A percentile compares a stretch with the other conserved stretches of the same genome.
Evolutionary conservation across 2,113 vertebrate species (phyloP).

Genomic region (Channa argus): DNA sequence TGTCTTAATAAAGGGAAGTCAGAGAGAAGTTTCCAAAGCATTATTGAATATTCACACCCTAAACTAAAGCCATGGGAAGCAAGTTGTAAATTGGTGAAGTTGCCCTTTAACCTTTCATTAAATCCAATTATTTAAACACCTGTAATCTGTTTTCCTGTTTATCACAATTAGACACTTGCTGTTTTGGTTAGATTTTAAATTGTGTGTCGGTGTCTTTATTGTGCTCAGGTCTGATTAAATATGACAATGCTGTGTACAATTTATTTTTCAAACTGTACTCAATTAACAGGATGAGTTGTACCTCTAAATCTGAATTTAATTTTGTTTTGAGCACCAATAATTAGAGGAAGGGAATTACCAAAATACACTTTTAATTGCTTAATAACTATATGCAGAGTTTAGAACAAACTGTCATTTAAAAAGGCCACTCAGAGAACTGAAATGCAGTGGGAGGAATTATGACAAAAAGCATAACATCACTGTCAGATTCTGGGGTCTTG

Average conservation of each 20-base stretch:
- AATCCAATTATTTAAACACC: neutral
- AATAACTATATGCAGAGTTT: neutral
- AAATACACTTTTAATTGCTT: conserved; percentile 6
- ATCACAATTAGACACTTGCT: neutral
- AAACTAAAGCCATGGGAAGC: no score
- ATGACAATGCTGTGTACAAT: neutral
- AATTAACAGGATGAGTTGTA: neutral
- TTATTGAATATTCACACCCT: no score
- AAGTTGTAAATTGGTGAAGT: no score
- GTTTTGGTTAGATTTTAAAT: conserved; percentile 6
- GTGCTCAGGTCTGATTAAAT: conserved; percentile 4
- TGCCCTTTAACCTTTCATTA: neutral
- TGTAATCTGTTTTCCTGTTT: neutral
- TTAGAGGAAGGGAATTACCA: conserved; percentile 51
- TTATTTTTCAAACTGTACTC: conserved; percentile 15
- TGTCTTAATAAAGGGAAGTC: no score
- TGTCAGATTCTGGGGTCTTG: conserved; percentile 26
- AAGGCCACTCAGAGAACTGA: conserved; percentile 7
- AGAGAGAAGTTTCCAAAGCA: no score
- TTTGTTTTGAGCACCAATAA: conserved; percentile 18
- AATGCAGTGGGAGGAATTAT: conserved; percentile 12
- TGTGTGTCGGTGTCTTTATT: neutral
- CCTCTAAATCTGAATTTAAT: conserved; percentile 22
- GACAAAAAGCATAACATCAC: neutral
- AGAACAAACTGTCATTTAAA: conserved; percentile 5